Conservation (phyloP, 2,113 vertebrate genomes). For the Craseonycteris thonglongyai region DNA sequence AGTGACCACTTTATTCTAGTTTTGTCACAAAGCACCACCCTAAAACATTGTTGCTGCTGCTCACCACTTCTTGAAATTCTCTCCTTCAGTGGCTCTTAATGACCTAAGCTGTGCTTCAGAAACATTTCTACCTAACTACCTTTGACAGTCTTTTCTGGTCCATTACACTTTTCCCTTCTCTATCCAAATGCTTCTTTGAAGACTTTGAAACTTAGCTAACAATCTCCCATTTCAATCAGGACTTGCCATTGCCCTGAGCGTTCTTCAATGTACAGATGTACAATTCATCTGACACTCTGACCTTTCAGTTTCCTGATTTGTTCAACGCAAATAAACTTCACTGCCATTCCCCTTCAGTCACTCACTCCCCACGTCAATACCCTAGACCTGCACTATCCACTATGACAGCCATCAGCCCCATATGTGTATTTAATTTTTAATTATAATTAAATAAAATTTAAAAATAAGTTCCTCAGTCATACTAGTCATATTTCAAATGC, state of each 20-base stretch:
- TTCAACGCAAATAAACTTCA: slow-evolving; percentile 2
- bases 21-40: not conserved
- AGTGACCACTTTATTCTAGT: not conserved
- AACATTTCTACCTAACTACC: not conserved
- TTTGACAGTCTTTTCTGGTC: not conserved
- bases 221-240: not conserved
- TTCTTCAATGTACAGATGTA: not conserved
- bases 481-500: not conserved
- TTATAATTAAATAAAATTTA: slow-evolving; percentile 7
- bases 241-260: not conserved
- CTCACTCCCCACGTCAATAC: not conserved
- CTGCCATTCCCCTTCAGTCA: not conserved
- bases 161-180: not conserved
- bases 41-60: not conserved
- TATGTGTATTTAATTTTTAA: not conserved
- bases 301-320: not conserved
- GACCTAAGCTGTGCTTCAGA: not conserved
- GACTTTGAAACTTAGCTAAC: not conserved
- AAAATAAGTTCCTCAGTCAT: not conserved
- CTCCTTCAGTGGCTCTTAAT: not conserved
- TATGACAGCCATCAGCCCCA: not conserved
- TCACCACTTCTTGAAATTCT: not conserved
- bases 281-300: not conserved
- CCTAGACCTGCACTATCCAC: not conserved
- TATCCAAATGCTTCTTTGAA: not conserved